phyloP scores from a whole-genome alignment of 2,113 vertebrate genomes.

The Zosterops pallidus region DNA sequence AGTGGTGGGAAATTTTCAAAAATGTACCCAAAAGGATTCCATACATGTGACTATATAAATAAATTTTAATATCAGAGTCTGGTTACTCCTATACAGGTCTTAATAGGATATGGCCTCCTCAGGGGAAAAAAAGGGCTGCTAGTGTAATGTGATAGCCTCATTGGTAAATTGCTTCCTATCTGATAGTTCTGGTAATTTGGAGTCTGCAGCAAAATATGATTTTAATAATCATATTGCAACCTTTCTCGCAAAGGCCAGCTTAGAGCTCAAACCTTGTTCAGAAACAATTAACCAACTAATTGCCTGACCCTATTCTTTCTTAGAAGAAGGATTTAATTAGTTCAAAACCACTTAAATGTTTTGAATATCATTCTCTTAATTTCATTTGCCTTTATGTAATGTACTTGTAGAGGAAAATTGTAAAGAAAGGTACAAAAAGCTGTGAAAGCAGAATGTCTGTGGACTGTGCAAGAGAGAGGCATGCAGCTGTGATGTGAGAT shows the following conservation, averaged over 20 bases:
- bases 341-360: background rate
- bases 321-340: background rate
- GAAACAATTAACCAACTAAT: background rate
- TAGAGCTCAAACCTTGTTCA: background rate
- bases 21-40: conserved; percentile 28
- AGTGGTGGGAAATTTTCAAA: conserved; percentile 49
- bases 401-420: background rate
- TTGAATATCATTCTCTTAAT: background rate
- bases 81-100: background rate
- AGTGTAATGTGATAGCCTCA: background rate
- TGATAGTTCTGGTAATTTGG: background rate
- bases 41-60: background rate
- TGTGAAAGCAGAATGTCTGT: background rate
- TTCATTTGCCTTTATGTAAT: background rate
- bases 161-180: background rate
- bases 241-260: background rate
- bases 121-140: background rate
- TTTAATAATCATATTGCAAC: background rate
- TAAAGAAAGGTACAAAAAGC: background rate
- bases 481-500: background rate
- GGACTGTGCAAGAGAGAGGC: background rate
- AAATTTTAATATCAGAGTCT: conserved; percentile 6
- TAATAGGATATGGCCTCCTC: background rate
- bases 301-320: background rate
- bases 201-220: background rate